Base-by-base conservation (phyloP, 2,113 vertebrate species). In the Peromyscus californicus region DNA sequence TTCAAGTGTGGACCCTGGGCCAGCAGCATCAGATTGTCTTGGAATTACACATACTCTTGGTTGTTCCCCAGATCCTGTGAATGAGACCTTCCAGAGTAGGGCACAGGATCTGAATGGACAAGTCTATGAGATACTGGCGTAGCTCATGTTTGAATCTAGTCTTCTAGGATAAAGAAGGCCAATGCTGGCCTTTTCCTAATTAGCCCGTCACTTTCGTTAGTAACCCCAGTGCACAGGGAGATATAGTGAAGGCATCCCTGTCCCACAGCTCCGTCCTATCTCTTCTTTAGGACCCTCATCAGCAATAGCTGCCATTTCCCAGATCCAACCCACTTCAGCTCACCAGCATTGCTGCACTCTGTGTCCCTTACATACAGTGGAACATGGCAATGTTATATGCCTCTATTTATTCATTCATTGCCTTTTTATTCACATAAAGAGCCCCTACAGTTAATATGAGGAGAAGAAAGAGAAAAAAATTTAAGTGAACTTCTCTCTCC, bases 101-200 rank as follows among this genome's bases (percentile, higher is more conserved):
- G 5, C n/a, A 21, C 48, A 6, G 59, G 7, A 5, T 36, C 45
- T 67, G n/a, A 54, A 45, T 48, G 90, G 33, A 61, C 31, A 36
- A 42, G n/a, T 19, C 42, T 12, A 22, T 29, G 36, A 65, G 21
- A 29, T 59, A 24, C 11, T 86, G 7, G 17, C 6, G 11, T 1
- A 67, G 22, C 48, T 61, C 72, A 31, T 33, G 22, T 61, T 72
- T 72, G 65, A 61, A 74, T 57, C 36, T 74, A 17, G 70, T 42
- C 4, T 13, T 0, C 8, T 57, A n/a, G n/a, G 39, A 8, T n/a
- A n/a, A 39, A 10, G 5, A 36, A 39, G 31, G 1, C 31, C 22
- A 76, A 59, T 33, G 8, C 82, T 67, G 67, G 15, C 24, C 65
- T 72, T 82, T 57, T 31, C 51, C 63, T 59, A 74, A 33, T 22